These are phyloP conservation scores for Dolichopus griseipennis DNA, from an alignment of 2,888 invertebrate species.

Conservation along the genomic window DNA sequence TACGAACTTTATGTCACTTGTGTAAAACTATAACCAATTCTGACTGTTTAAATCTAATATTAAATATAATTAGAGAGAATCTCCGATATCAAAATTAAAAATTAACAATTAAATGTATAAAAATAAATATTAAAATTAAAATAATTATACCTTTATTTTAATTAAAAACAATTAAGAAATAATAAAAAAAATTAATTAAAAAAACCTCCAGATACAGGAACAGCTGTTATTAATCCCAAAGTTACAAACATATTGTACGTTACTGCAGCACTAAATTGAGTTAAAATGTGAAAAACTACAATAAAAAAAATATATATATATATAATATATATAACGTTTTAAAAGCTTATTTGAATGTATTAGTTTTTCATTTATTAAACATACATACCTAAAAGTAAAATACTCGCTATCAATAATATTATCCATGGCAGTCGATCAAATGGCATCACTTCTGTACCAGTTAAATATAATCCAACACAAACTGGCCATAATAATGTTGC, in stretches of 20 bases:
- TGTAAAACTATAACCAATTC: no score
- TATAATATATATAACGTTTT: background rate
- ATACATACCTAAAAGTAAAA: slow-evolving; percentile 61
- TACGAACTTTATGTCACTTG: no score
- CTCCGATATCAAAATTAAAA: no score
- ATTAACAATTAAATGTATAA: no score
- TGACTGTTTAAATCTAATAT: no score
- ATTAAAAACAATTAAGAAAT: background rate
- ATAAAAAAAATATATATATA: slow-evolving; percentile 23
- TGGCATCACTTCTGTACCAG: slow-evolving; percentile 73
- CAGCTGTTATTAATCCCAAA: slow-evolving; percentile 84
- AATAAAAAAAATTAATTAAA: background rate
- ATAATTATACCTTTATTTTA: background rate
- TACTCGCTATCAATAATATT: slow-evolving; percentile 69
- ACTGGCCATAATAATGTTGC: slow-evolving; percentile 87
- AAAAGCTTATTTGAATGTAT: background rate
- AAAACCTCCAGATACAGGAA: slow-evolving; percentile 88
- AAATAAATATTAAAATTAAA: no score
- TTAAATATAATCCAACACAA: slow-evolving; percentile 74
- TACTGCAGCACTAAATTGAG: slow-evolving; percentile 87
- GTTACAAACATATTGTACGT: slow-evolving; percentile 94
- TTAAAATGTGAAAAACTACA: slow-evolving; percentile 83
- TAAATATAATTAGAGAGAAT: no score
- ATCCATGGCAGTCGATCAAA: slow-evolving; percentile 84
- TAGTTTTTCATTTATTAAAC: slow-evolving; percentile 22